Evolutionary conservation across 2,113 vertebrate species (phyloP).

Genomic region (Salvelinus alpinus): DNA sequence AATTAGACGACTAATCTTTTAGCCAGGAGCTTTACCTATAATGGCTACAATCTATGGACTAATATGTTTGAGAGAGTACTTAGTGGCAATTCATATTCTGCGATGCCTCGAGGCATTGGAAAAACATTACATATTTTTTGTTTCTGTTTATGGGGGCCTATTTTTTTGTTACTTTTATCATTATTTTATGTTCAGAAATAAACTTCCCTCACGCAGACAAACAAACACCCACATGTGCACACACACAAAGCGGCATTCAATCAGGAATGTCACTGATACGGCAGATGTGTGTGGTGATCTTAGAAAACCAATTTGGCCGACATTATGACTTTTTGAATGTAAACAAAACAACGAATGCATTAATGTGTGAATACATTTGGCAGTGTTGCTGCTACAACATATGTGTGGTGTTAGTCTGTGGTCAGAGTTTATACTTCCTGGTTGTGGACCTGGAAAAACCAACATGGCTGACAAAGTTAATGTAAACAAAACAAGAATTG

Average conservation of each 20-base stretch:
- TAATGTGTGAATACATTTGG: not conserved
- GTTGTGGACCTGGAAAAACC: constrained; percentile 18
- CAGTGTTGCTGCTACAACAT: constrained; percentile 32
- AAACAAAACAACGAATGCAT: not conserved
- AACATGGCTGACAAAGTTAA: not conserved
- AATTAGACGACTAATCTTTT: constrained; percentile 73
- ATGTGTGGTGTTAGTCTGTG: constrained; percentile 44
- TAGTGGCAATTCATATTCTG: constrained; percentile 68
- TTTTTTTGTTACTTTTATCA: too few species aligned
- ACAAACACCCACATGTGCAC: too few species aligned
- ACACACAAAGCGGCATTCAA: too few species aligned
- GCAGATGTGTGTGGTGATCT: too few species aligned
- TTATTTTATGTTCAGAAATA: too few species aligned
- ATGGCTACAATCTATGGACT: constrained; percentile 70
- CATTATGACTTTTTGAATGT: not conserved
- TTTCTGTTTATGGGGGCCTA: too few species aligned
- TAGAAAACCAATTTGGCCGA: not conserved
- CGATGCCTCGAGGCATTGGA: constrained; percentile 49
- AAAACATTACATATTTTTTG: not conserved
- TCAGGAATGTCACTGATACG: too few species aligned
- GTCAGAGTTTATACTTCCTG: constrained; percentile 50
- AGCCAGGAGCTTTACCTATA: constrained; percentile 75
- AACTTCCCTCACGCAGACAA: too few species aligned
- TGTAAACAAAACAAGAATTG: constrained; percentile 21
- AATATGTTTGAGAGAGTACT: constrained; percentile 70